Evolutionary conservation across 1,140 invertebrate genomes (phyloP).

Genomic region (Plectrocnemia conspersa): DNA sequence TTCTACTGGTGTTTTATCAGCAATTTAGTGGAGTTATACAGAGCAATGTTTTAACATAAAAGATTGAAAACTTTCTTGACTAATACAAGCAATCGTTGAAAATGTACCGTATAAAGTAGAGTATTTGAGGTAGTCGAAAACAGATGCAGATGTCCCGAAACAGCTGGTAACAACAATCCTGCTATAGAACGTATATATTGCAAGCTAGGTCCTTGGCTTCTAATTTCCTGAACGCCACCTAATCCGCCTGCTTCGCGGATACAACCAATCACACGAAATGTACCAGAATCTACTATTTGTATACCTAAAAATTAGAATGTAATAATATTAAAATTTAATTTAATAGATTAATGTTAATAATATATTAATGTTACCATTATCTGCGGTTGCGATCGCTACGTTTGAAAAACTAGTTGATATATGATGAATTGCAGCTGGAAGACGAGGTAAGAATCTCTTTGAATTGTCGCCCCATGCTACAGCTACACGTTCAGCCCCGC

Average conservation of each 20-base stretch:
- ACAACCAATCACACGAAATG: slow-evolving; percentile 20
- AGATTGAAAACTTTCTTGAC: background rate
- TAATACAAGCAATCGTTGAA: background rate
- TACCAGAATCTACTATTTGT: slow-evolving; percentile 28
- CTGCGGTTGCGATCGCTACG: slow-evolving; percentile 43
- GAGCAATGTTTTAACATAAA: background rate
- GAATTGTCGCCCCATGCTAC: slow-evolving; percentile 46
- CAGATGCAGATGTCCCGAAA: slow-evolving; percentile 43
- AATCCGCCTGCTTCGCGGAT: slow-evolving; percentile 32
- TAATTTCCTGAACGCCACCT: slow-evolving; percentile 13
- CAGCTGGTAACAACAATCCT: slow-evolving; percentile 42
- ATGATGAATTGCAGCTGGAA: slow-evolving; percentile 44
- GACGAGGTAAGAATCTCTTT: slow-evolving; percentile 44
- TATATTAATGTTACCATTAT: slow-evolving; percentile 44
- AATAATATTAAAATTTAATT: background rate
- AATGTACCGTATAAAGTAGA: slow-evolving; percentile 46
- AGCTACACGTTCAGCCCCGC: slow-evolving; percentile 48
- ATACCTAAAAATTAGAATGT: slow-evolving; percentile 26
- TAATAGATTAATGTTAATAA: slow-evolving; percentile 2
- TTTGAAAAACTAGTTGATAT: slow-evolving; percentile 42
- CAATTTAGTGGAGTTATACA: too few relatives aligned
- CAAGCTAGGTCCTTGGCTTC: slow-evolving; percentile 35
- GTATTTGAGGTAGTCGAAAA: slow-evolving; percentile 47
- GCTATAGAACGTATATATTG: slow-evolving; percentile 39
- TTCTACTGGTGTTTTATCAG: too few relatives aligned